phyloP scores from a whole-genome alignment of 2,888 invertebrate genomes.

The Drosophila lutescens region DNA sequence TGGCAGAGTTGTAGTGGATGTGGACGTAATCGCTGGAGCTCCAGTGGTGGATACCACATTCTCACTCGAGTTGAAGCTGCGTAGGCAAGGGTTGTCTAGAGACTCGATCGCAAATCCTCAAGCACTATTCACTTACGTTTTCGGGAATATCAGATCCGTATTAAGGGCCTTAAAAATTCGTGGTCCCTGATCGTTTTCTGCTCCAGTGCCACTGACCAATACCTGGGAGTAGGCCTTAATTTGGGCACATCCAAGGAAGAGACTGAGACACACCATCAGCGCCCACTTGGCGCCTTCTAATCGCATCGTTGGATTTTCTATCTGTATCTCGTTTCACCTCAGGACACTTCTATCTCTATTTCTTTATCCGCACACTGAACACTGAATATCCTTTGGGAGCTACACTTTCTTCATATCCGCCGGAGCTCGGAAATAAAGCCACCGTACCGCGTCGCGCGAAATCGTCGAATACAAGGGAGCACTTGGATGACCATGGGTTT shows the following conservation, averaged over 20 bases:
- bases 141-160: conserved; percentile 82
- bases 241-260: conserved; percentile 26
- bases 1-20: conserved; percentile 22
- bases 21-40: conserved; percentile 9
- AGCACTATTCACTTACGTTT: conserved; percentile 70
- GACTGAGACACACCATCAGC: conserved; percentile 38
- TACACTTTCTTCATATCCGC: conserved; percentile 58
- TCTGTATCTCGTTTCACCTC: not conserved
- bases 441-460: conserved; percentile 54
- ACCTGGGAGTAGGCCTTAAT: conserved; percentile 77
- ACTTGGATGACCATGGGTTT: conserved; percentile 52
- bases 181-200: conserved; percentile 65
- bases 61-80: conserved; percentile 81
- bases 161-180: conserved; percentile 82
- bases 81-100: conserved; percentile 1
- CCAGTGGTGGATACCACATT: conserved; percentile 75
- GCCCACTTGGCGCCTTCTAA: conserved; percentile 38
- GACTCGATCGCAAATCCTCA: not conserved
- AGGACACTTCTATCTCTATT: conserved; percentile 14
- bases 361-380: conserved; percentile 1
- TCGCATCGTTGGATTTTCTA: conserved; percentile 43
- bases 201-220: conserved; percentile 57
- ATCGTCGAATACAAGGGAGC: conserved; percentile 53
- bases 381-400: conserved; percentile 10
- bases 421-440: conserved; percentile 43